Conservation (phyloP, 2,888 invertebrate genomes). For the Sclerodermus sp. region DNA sequence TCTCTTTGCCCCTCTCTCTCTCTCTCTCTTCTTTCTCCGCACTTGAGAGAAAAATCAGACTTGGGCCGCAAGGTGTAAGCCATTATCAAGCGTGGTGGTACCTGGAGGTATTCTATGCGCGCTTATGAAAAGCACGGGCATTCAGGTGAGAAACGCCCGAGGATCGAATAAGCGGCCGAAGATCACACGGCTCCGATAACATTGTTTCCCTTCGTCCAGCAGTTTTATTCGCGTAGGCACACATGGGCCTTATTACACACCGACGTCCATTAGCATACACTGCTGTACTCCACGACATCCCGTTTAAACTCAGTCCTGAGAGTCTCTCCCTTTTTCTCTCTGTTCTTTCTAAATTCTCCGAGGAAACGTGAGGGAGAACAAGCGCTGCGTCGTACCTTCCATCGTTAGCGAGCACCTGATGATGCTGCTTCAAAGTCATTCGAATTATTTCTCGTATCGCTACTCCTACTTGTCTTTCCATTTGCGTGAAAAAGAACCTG, state of each 20-base stretch:
- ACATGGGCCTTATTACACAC: slow-evolving; percentile 28
- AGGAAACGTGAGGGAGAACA: slow-evolving; percentile 8
- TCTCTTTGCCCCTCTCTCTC: too few relatives aligned
- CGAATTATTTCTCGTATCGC: too few relatives aligned
- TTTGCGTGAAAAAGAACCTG: too few relatives aligned
- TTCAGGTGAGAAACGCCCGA: slow-evolving; percentile 36
- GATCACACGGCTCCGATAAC: slow-evolving; percentile 42
- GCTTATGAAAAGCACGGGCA: slow-evolving; percentile 29
- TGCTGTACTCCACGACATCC: background rate
- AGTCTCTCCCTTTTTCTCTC: too few relatives aligned
- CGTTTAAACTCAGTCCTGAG: too few relatives aligned
- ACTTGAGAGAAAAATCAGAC: background rate
- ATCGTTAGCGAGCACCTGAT: too few relatives aligned
- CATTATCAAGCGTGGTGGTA: slow-evolving; percentile 13
- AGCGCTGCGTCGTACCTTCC: background rate
- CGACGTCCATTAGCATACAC: slow-evolving; percentile 11
- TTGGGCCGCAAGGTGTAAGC: slow-evolving; percentile 9
- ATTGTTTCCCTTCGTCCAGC: slow-evolving; percentile 43
- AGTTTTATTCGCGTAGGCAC: slow-evolving; percentile 33
- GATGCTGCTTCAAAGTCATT: too few relatives aligned
- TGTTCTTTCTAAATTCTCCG: slow-evolving; percentile 8
- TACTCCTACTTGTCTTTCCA: too few relatives aligned
- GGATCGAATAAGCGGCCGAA: slow-evolving; percentile 23
- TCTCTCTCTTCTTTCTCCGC: too few relatives aligned
- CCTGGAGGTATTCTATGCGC: slow-evolving; percentile 14